Evolutionary conservation across 2,797 vertebrate species (phyloP).

Genomic region (Neosilurus hyrtlii): DNA sequence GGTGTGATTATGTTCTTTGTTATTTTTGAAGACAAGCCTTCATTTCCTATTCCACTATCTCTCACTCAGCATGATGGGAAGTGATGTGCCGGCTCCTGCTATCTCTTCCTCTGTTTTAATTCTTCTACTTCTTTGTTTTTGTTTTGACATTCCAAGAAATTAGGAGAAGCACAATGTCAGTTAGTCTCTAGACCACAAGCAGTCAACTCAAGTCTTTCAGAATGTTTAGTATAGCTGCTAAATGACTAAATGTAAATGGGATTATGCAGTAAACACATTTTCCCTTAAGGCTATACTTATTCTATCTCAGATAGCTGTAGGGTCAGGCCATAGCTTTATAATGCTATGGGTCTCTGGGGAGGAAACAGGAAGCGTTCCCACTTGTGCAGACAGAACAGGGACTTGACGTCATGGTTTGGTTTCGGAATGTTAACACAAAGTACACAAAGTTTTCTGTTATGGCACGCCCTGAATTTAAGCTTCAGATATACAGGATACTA

Average conservation of each 20-base stretch:
- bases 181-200: not conserved
- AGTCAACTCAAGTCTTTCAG: not conserved
- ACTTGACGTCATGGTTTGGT: conserved; percentile 36
- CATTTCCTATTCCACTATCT: conserved; percentile 68
- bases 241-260: not conserved
- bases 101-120: conserved; percentile 60
- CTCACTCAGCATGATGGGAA: conserved; percentile 65
- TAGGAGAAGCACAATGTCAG: not conserved
- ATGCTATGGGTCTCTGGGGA: conserved; percentile 28
- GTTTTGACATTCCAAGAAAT: conserved; percentile 28
- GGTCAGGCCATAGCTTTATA: not conserved
- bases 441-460: conserved; percentile 43
- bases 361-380: conserved; percentile 51
- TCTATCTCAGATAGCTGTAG: not conserved
- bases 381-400: conserved; percentile 31
- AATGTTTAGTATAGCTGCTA: not conserved
- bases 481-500: not conserved
- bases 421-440: conserved; percentile 42
- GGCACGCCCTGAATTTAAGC: not conserved
- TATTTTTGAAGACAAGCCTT: conserved; percentile 26
- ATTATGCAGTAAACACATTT: not conserved
- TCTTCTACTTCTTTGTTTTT: conserved; percentile 30
- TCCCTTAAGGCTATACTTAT: not conserved
- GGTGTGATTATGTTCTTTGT: conserved; percentile 6
- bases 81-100: conserved; percentile 53